phyloP scores from a whole-genome alignment of 1,140 invertebrate species.

The Meloidogyne chitwoodi region DNA sequence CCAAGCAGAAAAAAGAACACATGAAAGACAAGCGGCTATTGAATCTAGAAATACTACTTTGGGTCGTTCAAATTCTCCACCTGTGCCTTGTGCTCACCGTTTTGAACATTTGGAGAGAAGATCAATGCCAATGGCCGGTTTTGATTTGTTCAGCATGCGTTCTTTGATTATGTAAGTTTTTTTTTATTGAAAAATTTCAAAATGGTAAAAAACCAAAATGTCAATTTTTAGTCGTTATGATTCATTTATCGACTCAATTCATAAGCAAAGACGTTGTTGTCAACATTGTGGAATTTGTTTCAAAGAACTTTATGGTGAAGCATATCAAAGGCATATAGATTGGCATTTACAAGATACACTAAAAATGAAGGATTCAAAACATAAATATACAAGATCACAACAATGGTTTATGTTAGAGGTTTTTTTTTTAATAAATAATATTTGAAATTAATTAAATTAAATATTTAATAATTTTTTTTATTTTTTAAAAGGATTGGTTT shows the following conservation, averaged over 20 bases:
- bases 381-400: slow-evolving; percentile 15
- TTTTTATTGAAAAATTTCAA: not conserved
- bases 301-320: slow-evolving; percentile 31
- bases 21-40: slow-evolving; percentile 10
- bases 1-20: not conserved
- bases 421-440: not conserved
- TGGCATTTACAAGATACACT: slow-evolving; percentile 46
- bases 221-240: slow-evolving; percentile 47
- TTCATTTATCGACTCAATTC: slow-evolving; percentile 43
- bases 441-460: too few species aligned
- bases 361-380: slow-evolving; percentile 11
- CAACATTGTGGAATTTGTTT: slow-evolving; percentile 47
- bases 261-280: slow-evolving; percentile 32
- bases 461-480: too few species aligned
- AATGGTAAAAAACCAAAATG: too few species aligned
- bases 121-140: slow-evolving; percentile 26
- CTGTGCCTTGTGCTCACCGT: slow-evolving; percentile 31
- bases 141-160: slow-evolving; percentile 43
- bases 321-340: slow-evolving; percentile 50
- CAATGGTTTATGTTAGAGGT: slow-evolving; percentile 34
- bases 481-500: slow-evolving; percentile 44
- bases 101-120: slow-evolving; percentile 34
- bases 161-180: slow-evolving; percentile 43
- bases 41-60: slow-evolving; percentile 17
- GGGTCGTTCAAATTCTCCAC: slow-evolving; percentile 27